These are phyloP conservation scores for Lagorchestes hirsutus DNA, from an alignment of 2,797 vertebrate genomes.

Conservation along the genomic window DNA sequence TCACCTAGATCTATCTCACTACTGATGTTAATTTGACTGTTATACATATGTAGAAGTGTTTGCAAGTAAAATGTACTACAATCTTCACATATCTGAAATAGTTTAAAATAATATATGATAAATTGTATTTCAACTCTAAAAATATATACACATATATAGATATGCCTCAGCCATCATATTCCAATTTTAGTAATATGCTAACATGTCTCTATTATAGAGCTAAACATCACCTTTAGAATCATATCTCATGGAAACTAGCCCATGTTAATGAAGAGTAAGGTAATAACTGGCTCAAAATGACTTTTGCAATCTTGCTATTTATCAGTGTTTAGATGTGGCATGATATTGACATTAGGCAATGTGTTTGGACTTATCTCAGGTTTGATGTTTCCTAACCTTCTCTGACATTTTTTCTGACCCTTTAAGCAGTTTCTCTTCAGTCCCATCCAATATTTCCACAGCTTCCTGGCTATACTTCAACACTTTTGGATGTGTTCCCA, in stretches of 20 bases:
- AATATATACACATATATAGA: background rate
- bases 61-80: background rate
- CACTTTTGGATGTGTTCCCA: slow-evolving; percentile 73
- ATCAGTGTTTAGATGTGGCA: slow-evolving; percentile 38
- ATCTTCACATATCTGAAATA: background rate
- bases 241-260: background rate
- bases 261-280: slow-evolving; percentile 8
- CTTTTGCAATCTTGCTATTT: slow-evolving; percentile 53
- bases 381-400: slow-evolving; percentile 66
- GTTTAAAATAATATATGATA: background rate
- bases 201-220: background rate
- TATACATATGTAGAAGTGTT: background rate
- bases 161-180: background rate
- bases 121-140: background rate
- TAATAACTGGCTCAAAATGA: slow-evolving; percentile 2
- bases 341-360: slow-evolving; percentile 45
- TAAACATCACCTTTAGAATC: background rate
- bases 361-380: slow-evolving; percentile 37
- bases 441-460: slow-evolving; percentile 64
- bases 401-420: slow-evolving; percentile 70
- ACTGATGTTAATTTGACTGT: background rate
- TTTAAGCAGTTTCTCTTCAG: slow-evolving; percentile 58
- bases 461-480: slow-evolving; percentile 73
- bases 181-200: background rate
- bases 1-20: background rate